Evolutionary conservation across 2,113 vertebrate genomes (phyloP), one percentile per base, ranked within the genome.

Genomic region (Lycaon pictus): DNA sequence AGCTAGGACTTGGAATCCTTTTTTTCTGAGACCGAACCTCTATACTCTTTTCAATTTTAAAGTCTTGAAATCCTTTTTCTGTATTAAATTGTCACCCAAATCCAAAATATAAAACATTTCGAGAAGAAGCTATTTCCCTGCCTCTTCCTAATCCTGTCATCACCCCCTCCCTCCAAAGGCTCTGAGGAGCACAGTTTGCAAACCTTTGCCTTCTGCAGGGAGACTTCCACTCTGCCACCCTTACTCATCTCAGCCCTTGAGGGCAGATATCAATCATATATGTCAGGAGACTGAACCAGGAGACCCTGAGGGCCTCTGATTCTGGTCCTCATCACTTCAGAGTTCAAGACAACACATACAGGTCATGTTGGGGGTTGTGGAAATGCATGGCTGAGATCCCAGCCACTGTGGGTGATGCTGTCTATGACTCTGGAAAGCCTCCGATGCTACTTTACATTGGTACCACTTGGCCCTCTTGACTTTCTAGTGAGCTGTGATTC

Each of bases 401-500:
- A 83, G 22, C 23, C 19, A 11, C 29, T 3, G 1, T 2, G 13
- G 13, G 3, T 7, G 29, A 3, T 76, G 48, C 67, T 37, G 3
- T 53, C 37, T 43, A 0, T 80, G 82, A 63, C 23, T 37, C 19
- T 58, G 22, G 51, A 55, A 51, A 32, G 32, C 55, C 37, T 65
- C 56, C 1, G 32, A 11, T 48, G 23, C 5, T 88, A 3, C 35
- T 81, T 80, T 48, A 77, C n/a, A 11, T 51, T 23, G 43, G 35
- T 62, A 8, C 19, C 19, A 11, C 69, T 85, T 60, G 32, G 58
- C 23, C 72, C 48, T 97, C 93, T 95, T 90, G 94, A 72, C 53
- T 96, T 96, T 97, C 71, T 88, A 69, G 60, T 55, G 87, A 88
- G 74, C 90, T 88, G 63, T 92, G 92, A 89, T 97, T 96, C 81